phyloP scores from a whole-genome alignment of 2,113 vertebrate species.

The Vulpes vulpes region DNA sequence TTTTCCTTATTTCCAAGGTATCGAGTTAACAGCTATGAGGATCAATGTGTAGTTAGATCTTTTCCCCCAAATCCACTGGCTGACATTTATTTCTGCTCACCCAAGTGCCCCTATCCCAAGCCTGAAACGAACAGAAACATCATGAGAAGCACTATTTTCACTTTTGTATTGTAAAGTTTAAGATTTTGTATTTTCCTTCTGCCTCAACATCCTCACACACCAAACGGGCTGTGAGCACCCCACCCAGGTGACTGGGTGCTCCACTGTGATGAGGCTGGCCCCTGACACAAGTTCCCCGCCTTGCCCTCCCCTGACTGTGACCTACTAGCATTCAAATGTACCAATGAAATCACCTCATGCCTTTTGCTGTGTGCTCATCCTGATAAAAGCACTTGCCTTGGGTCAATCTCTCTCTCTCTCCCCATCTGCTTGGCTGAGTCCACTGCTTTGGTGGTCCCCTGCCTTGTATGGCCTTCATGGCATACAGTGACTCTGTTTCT shows the following conservation, averaged over 20 bases:
- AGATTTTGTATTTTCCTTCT: background rate
- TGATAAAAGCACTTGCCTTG: background rate
- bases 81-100: slow-evolving; percentile 42
- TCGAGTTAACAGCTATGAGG: background rate
- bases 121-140: background rate
- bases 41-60: background rate
- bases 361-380: background rate
- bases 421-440: background rate
- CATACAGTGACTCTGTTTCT: background rate
- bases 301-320: background rate
- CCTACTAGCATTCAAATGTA: background rate
- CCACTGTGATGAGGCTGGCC: background rate
- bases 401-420: background rate
- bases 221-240: background rate
- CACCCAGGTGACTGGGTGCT: background rate
- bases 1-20: slow-evolving; percentile 47
- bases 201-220: background rate
- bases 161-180: background rate
- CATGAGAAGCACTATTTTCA: slow-evolving; percentile 26
- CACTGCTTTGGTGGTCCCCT: background rate
- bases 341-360: background rate
- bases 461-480: background rate
- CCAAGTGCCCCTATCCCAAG: background rate
- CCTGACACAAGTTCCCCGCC: background rate
- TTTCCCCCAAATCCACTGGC: background rate